A percentile compares a stretch with the other conserved stretches of the same genome.
phyloP scores from a whole-genome alignment of 2,113 vertebrate genomes.

The Penelope pileata region DNA sequence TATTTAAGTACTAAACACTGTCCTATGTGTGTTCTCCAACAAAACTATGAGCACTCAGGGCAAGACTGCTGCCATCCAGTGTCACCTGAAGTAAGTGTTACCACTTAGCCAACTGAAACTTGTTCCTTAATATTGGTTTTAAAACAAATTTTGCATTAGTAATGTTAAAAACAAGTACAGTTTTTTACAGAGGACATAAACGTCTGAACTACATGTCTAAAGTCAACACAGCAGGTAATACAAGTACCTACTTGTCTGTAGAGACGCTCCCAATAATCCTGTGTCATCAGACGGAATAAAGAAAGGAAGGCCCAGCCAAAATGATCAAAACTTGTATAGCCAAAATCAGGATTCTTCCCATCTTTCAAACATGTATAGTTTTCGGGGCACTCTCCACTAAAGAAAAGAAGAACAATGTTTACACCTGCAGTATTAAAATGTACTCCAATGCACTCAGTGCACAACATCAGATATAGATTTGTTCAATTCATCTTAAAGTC shows the following conservation, averaged over 20 bases:
- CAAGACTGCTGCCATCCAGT: background rate
- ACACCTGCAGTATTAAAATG: background rate
- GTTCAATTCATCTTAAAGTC: background rate
- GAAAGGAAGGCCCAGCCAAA: conserved; percentile 96
- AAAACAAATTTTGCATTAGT: background rate
- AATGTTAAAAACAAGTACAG: background rate
- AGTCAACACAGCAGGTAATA: background rate
- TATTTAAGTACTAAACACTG: background rate
- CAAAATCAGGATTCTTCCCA: conserved; percentile 88
- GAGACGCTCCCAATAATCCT: conserved; percentile 93
- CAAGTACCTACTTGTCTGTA: conserved; percentile 88
- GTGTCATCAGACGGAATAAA: conserved; percentile 93
- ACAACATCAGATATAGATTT: background rate
- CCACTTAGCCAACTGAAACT: background rate
- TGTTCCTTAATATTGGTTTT: background rate
- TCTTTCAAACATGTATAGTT: conserved; percentile 81
- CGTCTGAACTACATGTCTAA: background rate
- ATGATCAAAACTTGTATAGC: conserved; percentile 94
- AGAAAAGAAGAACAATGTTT: background rate
- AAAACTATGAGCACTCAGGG: background rate
- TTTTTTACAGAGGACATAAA: background rate
- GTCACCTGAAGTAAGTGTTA: background rate
- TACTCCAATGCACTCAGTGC: background rate
- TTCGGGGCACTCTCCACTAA: conserved; percentile 77
- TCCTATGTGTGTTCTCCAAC: fast-evolving